These are phyloP conservation scores for Microcaecilia unicolor DNA, from an alignment of 2,797 vertebrate species.

Conservation along the genomic window DNA sequence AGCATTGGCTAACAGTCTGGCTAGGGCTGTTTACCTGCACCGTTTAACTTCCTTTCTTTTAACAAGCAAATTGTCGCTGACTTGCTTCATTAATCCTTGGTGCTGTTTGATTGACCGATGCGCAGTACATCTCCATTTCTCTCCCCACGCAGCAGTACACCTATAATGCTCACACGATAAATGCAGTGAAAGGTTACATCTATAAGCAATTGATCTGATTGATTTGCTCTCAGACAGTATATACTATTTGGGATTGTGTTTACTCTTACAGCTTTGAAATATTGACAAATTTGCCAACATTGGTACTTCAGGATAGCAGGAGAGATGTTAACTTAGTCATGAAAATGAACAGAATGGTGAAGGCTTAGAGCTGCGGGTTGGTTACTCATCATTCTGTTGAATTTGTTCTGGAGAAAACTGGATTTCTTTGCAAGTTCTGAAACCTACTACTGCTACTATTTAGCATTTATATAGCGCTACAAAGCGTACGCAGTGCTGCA, in stretches of 20 bases:
- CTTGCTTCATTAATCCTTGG: slow-evolving; percentile 9
- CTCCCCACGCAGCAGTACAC: too few species aligned
- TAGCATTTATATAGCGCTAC: too few species aligned
- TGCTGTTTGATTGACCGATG: background rate
- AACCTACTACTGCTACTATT: too few species aligned
- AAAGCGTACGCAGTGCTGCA: too few species aligned
- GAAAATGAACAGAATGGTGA: too few species aligned
- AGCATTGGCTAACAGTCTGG: background rate
- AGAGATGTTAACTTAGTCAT: slow-evolving; percentile 2
- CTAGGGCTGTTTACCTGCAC: background rate
- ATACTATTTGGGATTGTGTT: background rate
- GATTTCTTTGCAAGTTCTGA: too few species aligned
- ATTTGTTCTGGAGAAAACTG: too few species aligned
- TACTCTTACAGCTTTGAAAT: background rate
- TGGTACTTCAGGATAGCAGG: slow-evolving; percentile 8
- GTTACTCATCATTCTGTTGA: too few species aligned
- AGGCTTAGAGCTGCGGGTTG: too few species aligned
- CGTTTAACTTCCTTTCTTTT: background rate
- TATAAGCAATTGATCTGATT: background rate
- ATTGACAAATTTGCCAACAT: background rate
- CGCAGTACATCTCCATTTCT: too few species aligned
- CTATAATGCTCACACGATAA: too few species aligned
- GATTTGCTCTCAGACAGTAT: background rate
- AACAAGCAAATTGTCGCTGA: background rate
- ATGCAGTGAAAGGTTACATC: too few species aligned